Evolutionary conservation across 2,113 vertebrate genomes (phyloP).

Genomic region (Kryptolebias marmoratus): DNA sequence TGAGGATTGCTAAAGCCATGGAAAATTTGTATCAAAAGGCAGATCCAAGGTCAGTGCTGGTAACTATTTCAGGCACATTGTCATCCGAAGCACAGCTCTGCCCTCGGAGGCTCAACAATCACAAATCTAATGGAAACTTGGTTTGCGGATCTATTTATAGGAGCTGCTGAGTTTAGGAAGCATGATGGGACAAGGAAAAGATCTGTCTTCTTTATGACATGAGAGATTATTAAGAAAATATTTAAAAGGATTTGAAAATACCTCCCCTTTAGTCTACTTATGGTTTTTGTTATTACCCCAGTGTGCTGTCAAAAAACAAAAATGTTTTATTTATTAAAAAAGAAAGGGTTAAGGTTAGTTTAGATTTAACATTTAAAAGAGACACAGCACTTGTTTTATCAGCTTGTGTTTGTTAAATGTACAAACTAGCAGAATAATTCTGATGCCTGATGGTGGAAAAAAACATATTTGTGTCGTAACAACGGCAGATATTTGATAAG

Average conservation of each 20-base stretch:
- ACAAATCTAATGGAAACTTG: constrained; percentile 67
- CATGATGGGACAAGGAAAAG: constrained; percentile 33
- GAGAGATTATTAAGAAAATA: constrained; percentile 15
- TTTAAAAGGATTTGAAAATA: constrained; percentile 26
- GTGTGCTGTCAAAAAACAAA: neutral
- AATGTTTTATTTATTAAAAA: no score
- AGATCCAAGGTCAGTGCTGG: constrained; percentile 64
- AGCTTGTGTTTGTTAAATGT: no score
- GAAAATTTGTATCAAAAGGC: constrained; percentile 71
- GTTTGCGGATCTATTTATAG: constrained; percentile 69
- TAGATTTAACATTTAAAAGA: no score
- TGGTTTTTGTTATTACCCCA: neutral
- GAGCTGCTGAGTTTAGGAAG: constrained; percentile 43
- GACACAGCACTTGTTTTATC: no score
- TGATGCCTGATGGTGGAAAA: neutral
- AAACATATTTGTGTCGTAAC: neutral
- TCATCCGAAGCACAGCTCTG: constrained; percentile 44
- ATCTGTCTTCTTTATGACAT: constrained; percentile 30
- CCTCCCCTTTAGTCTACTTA: constrained; percentile 7
- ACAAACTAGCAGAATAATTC: neutral
- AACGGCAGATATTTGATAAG: constrained; percentile 15
- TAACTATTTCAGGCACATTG: constrained; percentile 70
- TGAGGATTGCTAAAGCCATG: constrained; percentile 60
- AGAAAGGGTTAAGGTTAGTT: no score
- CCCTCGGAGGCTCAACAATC: constrained; percentile 62